phyloP scores from a whole-genome alignment of 2,797 vertebrate species.

The Pangasius macronema region DNA sequence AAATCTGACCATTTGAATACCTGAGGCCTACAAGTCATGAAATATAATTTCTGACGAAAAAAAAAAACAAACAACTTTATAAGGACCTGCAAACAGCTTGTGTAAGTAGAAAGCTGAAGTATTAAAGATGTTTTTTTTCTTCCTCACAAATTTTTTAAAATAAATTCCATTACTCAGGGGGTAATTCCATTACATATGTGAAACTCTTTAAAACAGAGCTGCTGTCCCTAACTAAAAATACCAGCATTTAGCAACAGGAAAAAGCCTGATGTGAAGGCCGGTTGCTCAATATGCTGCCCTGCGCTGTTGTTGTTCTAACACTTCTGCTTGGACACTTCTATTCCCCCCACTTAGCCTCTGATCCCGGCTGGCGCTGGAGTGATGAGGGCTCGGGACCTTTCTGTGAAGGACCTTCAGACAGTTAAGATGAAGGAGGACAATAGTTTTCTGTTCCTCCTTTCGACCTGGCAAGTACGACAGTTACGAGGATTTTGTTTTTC shows the following conservation, averaged over 20 bases:
- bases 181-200: slow-evolving; percentile 22
- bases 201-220: slow-evolving; percentile 34
- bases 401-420: slow-evolving; percentile 55
- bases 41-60: background rate
- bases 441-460: slow-evolving; percentile 57
- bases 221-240: slow-evolving; percentile 52
- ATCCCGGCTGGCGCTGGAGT: slow-evolving; percentile 32
- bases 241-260: slow-evolving; percentile 64
- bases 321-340: slow-evolving; percentile 52
- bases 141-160: background rate
- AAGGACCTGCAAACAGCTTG: background rate
- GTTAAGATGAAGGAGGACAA: slow-evolving; percentile 49
- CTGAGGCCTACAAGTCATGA: background rate
- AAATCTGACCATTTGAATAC: background rate
- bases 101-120: background rate
- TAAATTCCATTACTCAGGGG: slow-evolving; percentile 20
- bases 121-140: background rate
- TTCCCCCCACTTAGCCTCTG: slow-evolving; percentile 33
- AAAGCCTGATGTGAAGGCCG: slow-evolving; percentile 44
- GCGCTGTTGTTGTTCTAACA: slow-evolving; percentile 45
- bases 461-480: slow-evolving; percentile 53
- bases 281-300: slow-evolving; percentile 51
- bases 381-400: slow-evolving; percentile 48
- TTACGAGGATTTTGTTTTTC: slow-evolving; percentile 46
- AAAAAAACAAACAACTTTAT: background rate